phyloP scores from a whole-genome alignment of 2,113 vertebrate genomes.

The Antennarius striatus region DNA sequence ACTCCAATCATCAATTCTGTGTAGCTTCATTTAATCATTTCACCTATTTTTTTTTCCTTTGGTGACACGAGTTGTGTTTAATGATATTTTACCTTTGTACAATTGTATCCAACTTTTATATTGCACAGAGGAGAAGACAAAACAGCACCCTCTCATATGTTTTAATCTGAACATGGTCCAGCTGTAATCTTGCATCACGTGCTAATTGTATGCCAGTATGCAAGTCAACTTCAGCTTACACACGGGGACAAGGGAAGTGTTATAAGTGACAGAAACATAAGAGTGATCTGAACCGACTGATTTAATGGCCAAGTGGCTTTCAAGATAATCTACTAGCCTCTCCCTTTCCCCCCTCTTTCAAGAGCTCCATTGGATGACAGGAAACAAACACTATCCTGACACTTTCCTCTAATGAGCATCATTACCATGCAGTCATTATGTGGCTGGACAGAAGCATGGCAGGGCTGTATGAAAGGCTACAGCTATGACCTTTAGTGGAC shows the following conservation, averaged over 20 bases:
- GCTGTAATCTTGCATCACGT: neutral
- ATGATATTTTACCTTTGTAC: conserved; percentile 8
- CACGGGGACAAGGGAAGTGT: conserved; percentile 5
- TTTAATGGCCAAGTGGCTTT: conserved; percentile 64
- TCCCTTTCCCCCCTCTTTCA: conserved; percentile 28
- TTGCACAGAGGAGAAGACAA: neutral
- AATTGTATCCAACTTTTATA: neutral
- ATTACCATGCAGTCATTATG: conserved; percentile 83
- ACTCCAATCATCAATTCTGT: neutral
- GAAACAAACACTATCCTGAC: conserved; percentile 82
- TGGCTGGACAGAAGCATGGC: conserved; percentile 80
- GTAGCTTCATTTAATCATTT: too few relatives aligned
- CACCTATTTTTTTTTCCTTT: neutral
- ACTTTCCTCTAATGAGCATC: conserved; percentile 80
- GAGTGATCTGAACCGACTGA: conserved; percentile 59
- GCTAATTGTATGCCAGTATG: neutral
- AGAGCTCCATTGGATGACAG: conserved; percentile 70
- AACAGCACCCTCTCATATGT: conserved; percentile 4
- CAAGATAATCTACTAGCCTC: conserved; percentile 64
- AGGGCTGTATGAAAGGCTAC: conserved; percentile 76
- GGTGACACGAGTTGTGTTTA: neutral
- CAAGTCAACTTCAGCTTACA: neutral
- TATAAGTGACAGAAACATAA: conserved; percentile 38
- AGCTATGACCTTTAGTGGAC: conserved; percentile 81
- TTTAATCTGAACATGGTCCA: neutral